These are phyloP conservation scores for Protosalanx chinensis DNA, from an alignment of 2,797 vertebrate species.

Conservation along the genomic window DNA sequence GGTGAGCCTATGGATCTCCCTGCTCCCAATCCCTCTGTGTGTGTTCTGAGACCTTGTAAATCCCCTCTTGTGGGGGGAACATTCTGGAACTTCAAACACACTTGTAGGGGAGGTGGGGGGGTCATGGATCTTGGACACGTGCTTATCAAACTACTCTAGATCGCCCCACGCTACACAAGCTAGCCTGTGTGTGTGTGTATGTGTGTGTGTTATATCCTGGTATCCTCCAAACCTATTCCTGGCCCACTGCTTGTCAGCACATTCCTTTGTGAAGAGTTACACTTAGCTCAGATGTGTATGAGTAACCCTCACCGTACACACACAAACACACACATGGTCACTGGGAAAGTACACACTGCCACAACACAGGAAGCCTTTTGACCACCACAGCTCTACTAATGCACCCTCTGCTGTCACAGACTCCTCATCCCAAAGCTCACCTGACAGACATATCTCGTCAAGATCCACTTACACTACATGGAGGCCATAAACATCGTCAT, in stretches of 20 bases:
- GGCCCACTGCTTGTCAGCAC: constrained; percentile 66
- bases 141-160: constrained; percentile 43
- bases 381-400: too few species aligned
- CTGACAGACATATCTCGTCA: constrained; percentile 49
- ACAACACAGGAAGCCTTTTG: too few species aligned
- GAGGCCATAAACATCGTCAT: constrained; percentile 31
- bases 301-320: constrained; percentile 24
- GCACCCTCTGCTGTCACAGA: constrained; percentile 16
- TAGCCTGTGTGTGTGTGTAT: not conserved
- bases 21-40: constrained; percentile 23
- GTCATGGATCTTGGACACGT: constrained; percentile 39
- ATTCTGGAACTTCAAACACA: constrained; percentile 25
- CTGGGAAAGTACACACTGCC: too few species aligned
- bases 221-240: constrained; percentile 66
- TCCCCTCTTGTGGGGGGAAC: constrained; percentile 15
- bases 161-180: constrained; percentile 10
- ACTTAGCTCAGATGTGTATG: constrained; percentile 53
- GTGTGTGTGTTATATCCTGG: constrained; percentile 38
- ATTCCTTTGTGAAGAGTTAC: constrained; percentile 66
- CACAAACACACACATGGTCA: constrained; percentile 16
- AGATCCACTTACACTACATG: constrained; percentile 31
- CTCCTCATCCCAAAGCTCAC: constrained; percentile 32
- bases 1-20: constrained; percentile 6
- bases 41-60: constrained; percentile 51
- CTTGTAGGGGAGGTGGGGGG: constrained; percentile 42